Evolutionary conservation across 2,888 invertebrate species (phyloP), one percentile per base, ranked within the genome.

Genomic region (Drosophila suboccidentalis): DNA sequence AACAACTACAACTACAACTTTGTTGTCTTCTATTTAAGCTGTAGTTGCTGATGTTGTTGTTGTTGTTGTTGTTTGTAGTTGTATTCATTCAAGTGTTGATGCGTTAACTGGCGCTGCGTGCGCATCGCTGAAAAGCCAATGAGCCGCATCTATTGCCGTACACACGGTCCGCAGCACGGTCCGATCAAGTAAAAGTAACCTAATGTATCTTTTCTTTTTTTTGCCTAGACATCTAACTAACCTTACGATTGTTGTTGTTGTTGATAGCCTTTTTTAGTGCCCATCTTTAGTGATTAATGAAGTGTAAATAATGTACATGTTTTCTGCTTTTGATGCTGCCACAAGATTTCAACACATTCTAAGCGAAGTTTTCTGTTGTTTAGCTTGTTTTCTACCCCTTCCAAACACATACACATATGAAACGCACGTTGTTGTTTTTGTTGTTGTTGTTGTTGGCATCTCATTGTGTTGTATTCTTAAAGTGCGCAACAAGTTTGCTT

Each of bases 91-190:
- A 80, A 87, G 84, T 86, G 84, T 84, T 87, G 88, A 87, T 86
- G 86, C 86, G 89, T 86, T 88, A 87, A 89, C 86, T 84, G 87
- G 89, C 71, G 71, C 87, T 88, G 88, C 83, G 89, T 84, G 84
- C 88, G 77, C 84, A 66, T 85, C 86, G 84, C 80, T 84, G 88
- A 84, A 87, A 84, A 84, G 86, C 83, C 84, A 84, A 84, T 84
- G 88, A 85, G 84, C 84, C 83, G 80, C 76, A 82, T 76, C 87
- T 73, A 62, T 74, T 68, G 64, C 49, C 44, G 46, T 49, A 44
- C 44, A 26, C 26, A 26, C 26, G 26, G 22, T 22, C 26, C 26
- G 34, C 22, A 41, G 36, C 60, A 67, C 22, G 61, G 70, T 46
- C 47, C 62, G 75, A 54, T 66, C 74, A 75, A 75, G 84, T 84